phyloP scores from a whole-genome alignment of 2,797 vertebrate genomes.

The Pseudochirops cupreus region DNA sequence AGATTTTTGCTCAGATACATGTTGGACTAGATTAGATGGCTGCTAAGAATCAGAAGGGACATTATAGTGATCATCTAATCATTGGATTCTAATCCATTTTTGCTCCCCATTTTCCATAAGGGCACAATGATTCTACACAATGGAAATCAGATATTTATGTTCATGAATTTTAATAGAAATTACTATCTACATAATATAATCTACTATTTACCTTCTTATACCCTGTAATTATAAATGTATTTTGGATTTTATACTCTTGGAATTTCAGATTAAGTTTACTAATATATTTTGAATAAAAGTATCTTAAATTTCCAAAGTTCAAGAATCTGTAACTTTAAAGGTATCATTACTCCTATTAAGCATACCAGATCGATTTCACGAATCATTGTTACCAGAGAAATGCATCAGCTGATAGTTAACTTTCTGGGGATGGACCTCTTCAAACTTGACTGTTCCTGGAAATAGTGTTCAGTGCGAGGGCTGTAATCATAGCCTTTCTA shows the following conservation, averaged over 20 bases:
- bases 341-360: not conserved
- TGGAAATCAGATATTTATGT: not conserved
- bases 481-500: not conserved
- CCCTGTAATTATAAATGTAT: not conserved
- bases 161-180: not conserved
- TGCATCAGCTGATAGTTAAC: not conserved
- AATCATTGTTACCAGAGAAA: not conserved
- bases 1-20: not conserved
- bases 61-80: not conserved
- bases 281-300: not conserved
- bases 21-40: not conserved
- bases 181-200: not conserved
- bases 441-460: not conserved
- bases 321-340: not conserved
- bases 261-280: not conserved
- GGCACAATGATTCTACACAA: not conserved
- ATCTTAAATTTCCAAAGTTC: constrained; percentile 25
- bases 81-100: not conserved
- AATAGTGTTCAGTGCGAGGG: not conserved
- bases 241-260: not conserved
- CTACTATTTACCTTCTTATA: not conserved
- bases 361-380: not conserved
- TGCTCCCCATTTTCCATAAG: not conserved
- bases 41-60: not conserved
- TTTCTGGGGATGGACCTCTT: not conserved